A percentile compares a stretch with the other conserved stretches of the same genome.
phyloP scores from a whole-genome alignment of 2,113 vertebrate species.

The Acrocephalus kingi region DNA sequence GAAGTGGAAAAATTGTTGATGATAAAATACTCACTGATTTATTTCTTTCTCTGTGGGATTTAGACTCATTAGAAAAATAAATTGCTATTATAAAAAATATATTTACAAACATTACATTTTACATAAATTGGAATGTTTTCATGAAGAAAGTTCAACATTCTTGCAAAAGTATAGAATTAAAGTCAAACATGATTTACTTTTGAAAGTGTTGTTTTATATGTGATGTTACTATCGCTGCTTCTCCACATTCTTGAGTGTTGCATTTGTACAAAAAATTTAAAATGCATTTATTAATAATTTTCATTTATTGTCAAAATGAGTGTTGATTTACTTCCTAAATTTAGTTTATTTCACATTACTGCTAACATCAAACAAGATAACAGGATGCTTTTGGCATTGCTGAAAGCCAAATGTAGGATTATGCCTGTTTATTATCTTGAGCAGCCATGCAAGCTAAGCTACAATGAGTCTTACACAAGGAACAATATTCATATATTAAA shows the following conservation, averaged over 20 bases:
- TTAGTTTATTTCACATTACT: slow-evolving; percentile 33
- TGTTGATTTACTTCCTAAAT: slow-evolving; percentile 37
- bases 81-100: neutral
- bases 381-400: neutral
- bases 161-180: neutral
- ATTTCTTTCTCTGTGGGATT: neutral
- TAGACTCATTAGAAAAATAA: neutral
- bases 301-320: slow-evolving; percentile 8
- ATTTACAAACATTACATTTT: neutral
- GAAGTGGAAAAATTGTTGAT: neutral
- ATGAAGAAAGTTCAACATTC: neutral
- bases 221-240: neutral
- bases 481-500: slow-evolving; percentile 34
- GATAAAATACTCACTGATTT: neutral
- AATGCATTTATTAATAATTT: slow-evolving; percentile 23
- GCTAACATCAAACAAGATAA: slow-evolving; percentile 20
- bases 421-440: slow-evolving; percentile 24
- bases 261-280: neutral
- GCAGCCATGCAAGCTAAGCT: slow-evolving; percentile 40
- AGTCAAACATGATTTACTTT: neutral
- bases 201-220: neutral
- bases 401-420: slow-evolving; percentile 38
- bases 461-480: neutral
- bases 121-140: neutral
- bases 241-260: neutral